phyloP scores from a whole-genome alignment of 2,888 invertebrate species.

The Lysandra bellargus region DNA sequence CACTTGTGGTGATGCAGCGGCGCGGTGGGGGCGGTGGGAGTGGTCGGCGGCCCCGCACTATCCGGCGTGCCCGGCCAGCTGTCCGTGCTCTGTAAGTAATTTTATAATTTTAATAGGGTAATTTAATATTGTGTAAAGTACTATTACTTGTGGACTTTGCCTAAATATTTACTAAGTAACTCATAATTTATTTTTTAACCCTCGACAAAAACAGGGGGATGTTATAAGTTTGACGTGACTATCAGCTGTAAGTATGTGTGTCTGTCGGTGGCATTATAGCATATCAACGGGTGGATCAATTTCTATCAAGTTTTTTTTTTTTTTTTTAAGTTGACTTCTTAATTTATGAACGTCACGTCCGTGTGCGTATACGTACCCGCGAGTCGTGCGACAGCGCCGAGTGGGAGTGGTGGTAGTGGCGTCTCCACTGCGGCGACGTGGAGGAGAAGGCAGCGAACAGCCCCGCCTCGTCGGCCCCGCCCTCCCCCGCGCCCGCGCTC shows the following conservation, averaged over 20 bases:
- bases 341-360: too few relatives aligned
- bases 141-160: background rate
- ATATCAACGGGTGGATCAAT: too few relatives aligned
- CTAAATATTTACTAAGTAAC: too few relatives aligned
- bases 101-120: background rate
- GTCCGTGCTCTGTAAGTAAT: constrained; percentile 66
- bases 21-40: constrained; percentile 59
- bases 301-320: too few relatives aligned
- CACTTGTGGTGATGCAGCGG: constrained; percentile 66
- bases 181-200: too few relatives aligned
- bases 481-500: constrained; percentile 56
- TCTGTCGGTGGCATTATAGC: too few relatives aligned
- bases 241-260: too few relatives aligned
- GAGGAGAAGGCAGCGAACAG: constrained; percentile 73
- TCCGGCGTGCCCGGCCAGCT: constrained; percentile 78
- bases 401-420: constrained; percentile 64
- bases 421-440: constrained; percentile 73
- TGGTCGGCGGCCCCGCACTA: constrained; percentile 73
- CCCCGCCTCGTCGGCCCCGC: constrained; percentile 62
- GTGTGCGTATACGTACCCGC: constrained; percentile 36
- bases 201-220: too few relatives aligned
- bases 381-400: constrained; percentile 44
- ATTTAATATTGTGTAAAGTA: background rate
- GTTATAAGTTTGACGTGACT: too few relatives aligned
- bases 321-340: too few relatives aligned